Base-by-base conservation (phyloP, 2,888 invertebrate species). In the Sesia apiformis region DNA sequence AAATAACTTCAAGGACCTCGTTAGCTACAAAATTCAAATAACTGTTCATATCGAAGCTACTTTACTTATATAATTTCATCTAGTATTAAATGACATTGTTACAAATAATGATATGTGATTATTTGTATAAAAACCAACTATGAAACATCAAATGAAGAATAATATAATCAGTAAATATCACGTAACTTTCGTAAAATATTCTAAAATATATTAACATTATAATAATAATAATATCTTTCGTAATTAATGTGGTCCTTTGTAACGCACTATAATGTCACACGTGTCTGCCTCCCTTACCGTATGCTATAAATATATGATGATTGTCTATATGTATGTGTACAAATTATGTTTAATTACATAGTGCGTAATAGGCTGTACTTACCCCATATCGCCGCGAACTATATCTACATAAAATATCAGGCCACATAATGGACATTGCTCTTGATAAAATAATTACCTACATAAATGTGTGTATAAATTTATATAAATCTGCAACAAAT, bases 21-120 rank as follows among this genome's bases (percentile, higher is more conserved):
- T 46, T 46, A 46, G 23, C 46, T 8, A 46, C 8, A 23, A 46
- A 46, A 46, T 23, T 23, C 23, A 23, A 23, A 23, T 23, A 23
- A 23, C 4, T 8, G n/a, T 46, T 46, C 46, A 46, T 46, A 46
- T 4, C 7, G 6, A 46, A 46, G 46, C 7, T 46, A 4, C 51
- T 56, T 56, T 53, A 55, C 58, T 57, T 58, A 60, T 59, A 57
- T 62, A 63, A 62, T 56, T 67, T 65, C 62, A 66, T 58, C 60
- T 67, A 72, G 69, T 69, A 72, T 51, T 56, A 55, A 57, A 59
- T 52, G 51, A 56, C 69, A 58, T 63, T 74, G 76, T 82, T 83
- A 82, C 74, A 78, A 79, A 80, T 80, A 83, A 85, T 87, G 86
- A 88, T 87, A 88, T 86, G 87, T 84, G 81, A 70, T 81, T 81